phyloP scores from a whole-genome alignment of 2,113 vertebrate genomes.

The Psettodes erumei region DNA sequence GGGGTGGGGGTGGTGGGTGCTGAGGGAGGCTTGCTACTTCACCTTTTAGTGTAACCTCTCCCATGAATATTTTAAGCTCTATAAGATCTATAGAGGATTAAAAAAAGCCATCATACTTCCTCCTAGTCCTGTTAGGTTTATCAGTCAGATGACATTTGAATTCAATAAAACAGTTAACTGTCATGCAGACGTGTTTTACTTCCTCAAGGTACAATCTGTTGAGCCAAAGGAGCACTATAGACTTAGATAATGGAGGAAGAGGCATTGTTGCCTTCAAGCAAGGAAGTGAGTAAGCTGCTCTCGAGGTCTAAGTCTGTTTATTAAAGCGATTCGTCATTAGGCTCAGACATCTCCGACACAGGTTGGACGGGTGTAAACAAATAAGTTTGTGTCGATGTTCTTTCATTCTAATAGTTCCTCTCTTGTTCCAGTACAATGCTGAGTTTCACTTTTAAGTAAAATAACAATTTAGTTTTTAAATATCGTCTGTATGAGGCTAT shows the following conservation, averaged over 20 bases:
- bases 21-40: slow-evolving; percentile 52
- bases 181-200: slow-evolving; percentile 32
- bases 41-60: slow-evolving; percentile 61
- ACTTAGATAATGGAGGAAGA: slow-evolving; percentile 48
- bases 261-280: slow-evolving; percentile 49
- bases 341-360: slow-evolving; percentile 34
- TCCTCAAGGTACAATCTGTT: slow-evolving; percentile 41
- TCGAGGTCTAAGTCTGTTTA: slow-evolving; percentile 57
- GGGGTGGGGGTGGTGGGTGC: neutral
- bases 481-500: neutral
- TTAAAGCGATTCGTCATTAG: slow-evolving; percentile 62
- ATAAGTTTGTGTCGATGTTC: slow-evolving; percentile 35
- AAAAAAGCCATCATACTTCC: slow-evolving; percentile 34
- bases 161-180: slow-evolving; percentile 35
- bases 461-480: neutral
- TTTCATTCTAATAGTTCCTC: neutral
- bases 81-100: slow-evolving; percentile 49
- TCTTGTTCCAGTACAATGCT: neutral
- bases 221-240: slow-evolving; percentile 31
- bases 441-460: neutral
- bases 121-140: slow-evolving; percentile 39
- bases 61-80: slow-evolving; percentile 61
- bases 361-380: slow-evolving; percentile 44
- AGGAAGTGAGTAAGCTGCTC: slow-evolving; percentile 33
- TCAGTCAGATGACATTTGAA: slow-evolving; percentile 45